Percentiles rank a stretch among this genome's conserved stretches.
Evolutionary conservation across 2,888 invertebrate genomes (phyloP).

Genomic region (Stegana nigrithorax): DNA sequence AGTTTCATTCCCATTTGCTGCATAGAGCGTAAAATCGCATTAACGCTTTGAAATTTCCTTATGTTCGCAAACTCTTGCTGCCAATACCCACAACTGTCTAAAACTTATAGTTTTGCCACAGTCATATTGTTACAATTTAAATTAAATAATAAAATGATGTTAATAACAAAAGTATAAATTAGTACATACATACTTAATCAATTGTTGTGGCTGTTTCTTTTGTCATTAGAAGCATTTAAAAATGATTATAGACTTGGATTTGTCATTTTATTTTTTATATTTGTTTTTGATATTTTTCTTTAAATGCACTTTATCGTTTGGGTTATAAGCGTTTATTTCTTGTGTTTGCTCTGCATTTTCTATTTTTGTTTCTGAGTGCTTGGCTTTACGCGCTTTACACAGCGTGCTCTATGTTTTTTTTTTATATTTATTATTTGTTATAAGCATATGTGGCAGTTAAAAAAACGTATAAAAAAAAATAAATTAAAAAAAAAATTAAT

Average conservation of each 20-base stretch:
- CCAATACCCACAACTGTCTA: too few species aligned
- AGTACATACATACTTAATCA: slow-evolving; percentile 19
- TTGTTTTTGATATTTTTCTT: not conserved
- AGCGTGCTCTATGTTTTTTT: not conserved
- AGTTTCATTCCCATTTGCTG: slow-evolving; percentile 38
- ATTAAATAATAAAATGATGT: not conserved
- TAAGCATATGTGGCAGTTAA: slow-evolving; percentile 24
- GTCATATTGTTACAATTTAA: too few species aligned
- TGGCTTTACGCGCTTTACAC: slow-evolving; percentile 3
- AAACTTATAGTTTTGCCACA: too few species aligned
- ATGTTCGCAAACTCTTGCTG: too few species aligned
- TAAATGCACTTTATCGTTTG: slow-evolving; percentile 48
- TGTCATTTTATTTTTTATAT: not conserved
- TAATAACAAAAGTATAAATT: slow-evolving; percentile 25
- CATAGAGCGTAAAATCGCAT: too few species aligned
- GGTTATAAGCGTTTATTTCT: slow-evolving; percentile 15
- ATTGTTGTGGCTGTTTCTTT: not conserved
- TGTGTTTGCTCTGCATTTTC: not conserved
- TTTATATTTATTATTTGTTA: not conserved
- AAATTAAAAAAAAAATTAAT: not conserved
- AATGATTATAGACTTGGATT: not conserved
- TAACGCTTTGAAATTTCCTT: too few species aligned
- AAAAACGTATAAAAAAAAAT: not conserved
- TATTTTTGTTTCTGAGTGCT: not conserved
- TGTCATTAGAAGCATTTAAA: not conserved